Evolutionary conservation across 2,888 invertebrate genomes (phyloP), one percentile per base, ranked within the genome.

Genomic region (Morpho achilles): DNA sequence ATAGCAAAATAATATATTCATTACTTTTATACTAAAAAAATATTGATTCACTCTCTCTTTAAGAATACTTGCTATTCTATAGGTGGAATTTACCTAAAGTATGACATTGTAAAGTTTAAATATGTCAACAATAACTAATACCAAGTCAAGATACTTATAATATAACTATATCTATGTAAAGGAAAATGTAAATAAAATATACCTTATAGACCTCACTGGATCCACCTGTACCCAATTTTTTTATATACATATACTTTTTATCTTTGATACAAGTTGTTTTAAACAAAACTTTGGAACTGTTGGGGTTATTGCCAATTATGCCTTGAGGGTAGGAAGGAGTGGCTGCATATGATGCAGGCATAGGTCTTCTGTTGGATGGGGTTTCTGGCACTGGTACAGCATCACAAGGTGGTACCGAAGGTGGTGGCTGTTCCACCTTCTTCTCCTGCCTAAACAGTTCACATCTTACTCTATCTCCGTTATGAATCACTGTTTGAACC

Each of bases 161-260:
- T 32, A 2, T 32, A 23, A 32, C 32, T 32, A 32, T 32, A 5
- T 32, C 4, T 32, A 32, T 32, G 32, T 32, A 32, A 32, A 32
- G 32, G 0, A 3, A 32, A 32, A 32, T 32, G 32, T 32, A 54
- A 45, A 16, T 7, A 40, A 32, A 42, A 69, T 63, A 71, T 67
- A 88, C 93, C 79, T 92, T 91, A 56, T 92, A 95, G 4, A 98
- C 98, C 80, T 95, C 94, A 73, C 97, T 96, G 57, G 97, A 97
- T 46, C 98, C 98, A n/a, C 98, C 98, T 69, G 92, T 93, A 0
- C 98, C 98, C 50, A 98, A 84, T 69, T 93, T 92, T 64, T 94
- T 95, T 9, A 96, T 87, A 53, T 96, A 92, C 63, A 93, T 86
- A 80, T 97, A 98, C 39, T 93, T 92, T 53, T 92, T 93, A 32